Evolutionary conservation across 1,140 invertebrate genomes (phyloP), one percentile per base, ranked within the genome.

Genomic region (Calliopsis andreniformis): DNA sequence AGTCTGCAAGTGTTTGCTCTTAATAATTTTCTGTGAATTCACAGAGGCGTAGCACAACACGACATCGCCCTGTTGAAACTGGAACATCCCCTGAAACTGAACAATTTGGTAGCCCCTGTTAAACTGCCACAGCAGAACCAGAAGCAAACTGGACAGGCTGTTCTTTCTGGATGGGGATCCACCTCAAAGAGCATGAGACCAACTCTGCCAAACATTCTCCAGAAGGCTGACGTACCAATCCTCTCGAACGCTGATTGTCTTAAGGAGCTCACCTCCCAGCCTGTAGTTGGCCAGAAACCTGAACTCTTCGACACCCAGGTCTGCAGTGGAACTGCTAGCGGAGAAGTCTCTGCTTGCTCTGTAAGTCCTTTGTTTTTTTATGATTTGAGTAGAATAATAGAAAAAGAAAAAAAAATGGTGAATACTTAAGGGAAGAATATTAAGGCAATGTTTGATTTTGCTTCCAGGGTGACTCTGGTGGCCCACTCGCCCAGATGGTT

Each of bases 21-120:
- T n/a, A n/a, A n/a, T 0, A 35, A 55, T 49, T 59, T 49, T 66
- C 49, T 61, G 39, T 55, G 18, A 32, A 43, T 64, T 85, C 83
- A 18, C 79, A 92, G 91, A 20, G 92, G 91, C 7, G 91, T 93
- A n/a, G 92, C 89, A 23, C 92, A 92, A 56, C 92, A 94, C 73
- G 95, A 96, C 79, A 94, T 96, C 58, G 95, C 94, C 42, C 56
- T 96, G 0, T 84, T 96, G 23, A 92, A 91, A 71, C 85, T 95
- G n/a, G 89, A 88, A 10, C 90, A 87, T n/a, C 91, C 94, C 2
- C 84, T 96, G 32, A 83, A 77, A 2, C 93, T 94, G 61, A 93
- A 92, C 78, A 82, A 93, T 23, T 86, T 85, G 51, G 93, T 96
- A 0, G 87, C 91, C 0, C 84, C 93, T 0, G 90, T 95, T 16